A percentile compares a stretch with the other conserved stretches of the same genome.
Evolutionary conservation across 2,797 vertebrate genomes (phyloP).

Genomic region (Chrosomus eos): DNA sequence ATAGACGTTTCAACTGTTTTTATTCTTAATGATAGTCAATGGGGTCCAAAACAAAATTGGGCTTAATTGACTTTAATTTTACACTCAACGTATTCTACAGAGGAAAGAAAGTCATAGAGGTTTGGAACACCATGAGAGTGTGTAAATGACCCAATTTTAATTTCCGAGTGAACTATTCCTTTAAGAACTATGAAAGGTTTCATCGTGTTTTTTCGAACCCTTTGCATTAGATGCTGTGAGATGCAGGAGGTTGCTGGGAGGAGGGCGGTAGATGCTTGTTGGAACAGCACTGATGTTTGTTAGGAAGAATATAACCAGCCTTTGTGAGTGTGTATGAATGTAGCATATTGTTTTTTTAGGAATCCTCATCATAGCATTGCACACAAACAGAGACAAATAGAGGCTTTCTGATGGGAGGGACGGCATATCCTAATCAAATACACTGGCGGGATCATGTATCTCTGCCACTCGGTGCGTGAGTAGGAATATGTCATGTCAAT

Average conservation of each 20-base stretch:
- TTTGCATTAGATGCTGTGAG: neutral
- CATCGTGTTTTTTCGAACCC: neutral
- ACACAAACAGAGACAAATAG: conserved; percentile 39
- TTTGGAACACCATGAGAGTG: too few relatives aligned
- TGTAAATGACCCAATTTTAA: too few relatives aligned
- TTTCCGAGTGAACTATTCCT: too few relatives aligned
- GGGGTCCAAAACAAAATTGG: too few relatives aligned
- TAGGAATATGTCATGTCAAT: conserved; percentile 26
- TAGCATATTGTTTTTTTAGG: conserved; percentile 56
- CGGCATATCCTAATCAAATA: conserved; percentile 57
- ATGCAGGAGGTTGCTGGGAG: conserved; percentile 35
- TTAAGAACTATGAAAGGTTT: too few relatives aligned
- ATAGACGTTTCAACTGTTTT: too few relatives aligned
- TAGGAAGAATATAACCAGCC: conserved; percentile 56
- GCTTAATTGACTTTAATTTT: too few relatives aligned
- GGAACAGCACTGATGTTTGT: conserved; percentile 58
- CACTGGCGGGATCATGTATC: conserved; percentile 48
- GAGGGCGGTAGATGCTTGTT: conserved; percentile 44
- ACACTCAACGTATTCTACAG: too few relatives aligned
- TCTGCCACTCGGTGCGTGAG: conserved; percentile 15
- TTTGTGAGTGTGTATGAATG: conserved; percentile 57
- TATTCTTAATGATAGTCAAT: neutral
- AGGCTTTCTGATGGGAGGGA: conserved; percentile 46
- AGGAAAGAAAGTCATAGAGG: too few relatives aligned
- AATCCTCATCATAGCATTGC: conserved; percentile 49